Evolutionary conservation across 1,140 invertebrate species (phyloP).

Genomic region (Helicoverpa zea): DNA sequence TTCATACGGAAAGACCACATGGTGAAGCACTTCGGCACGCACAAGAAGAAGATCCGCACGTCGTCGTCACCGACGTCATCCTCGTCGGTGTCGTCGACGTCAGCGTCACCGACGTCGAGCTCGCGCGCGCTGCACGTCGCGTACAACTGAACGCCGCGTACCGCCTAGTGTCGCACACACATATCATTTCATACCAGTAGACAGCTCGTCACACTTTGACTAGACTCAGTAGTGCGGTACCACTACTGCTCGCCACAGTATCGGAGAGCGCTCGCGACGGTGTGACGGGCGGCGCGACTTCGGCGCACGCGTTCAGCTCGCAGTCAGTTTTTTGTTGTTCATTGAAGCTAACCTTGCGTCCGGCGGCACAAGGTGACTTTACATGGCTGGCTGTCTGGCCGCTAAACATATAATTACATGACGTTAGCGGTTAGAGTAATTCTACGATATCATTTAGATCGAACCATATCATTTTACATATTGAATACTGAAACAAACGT

Average conservation of each 20-base stretch:
- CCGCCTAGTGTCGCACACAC: slow-evolving; percentile 60
- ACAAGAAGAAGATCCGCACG: slow-evolving; percentile 86
- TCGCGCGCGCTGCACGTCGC: slow-evolving; percentile 40
- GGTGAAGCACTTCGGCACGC: slow-evolving; percentile 96
- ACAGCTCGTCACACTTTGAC: slow-evolving; percentile 65
- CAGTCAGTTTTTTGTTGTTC: slow-evolving; percentile 79
- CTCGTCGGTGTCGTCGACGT: slow-evolving; percentile 64
- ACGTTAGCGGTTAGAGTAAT: slow-evolving; percentile 76
- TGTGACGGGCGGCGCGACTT: slow-evolving; percentile 61
- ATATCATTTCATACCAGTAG: slow-evolving; percentile 69
- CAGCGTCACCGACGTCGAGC: slow-evolving; percentile 64
- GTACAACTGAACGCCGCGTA: slow-evolving; percentile 37
- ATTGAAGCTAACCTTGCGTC: slow-evolving; percentile 82
- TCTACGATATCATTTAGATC: slow-evolving; percentile 77
- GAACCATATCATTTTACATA: slow-evolving; percentile 83
- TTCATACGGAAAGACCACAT: slow-evolving; percentile 98
- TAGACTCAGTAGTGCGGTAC: slow-evolving; percentile 59
- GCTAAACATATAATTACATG: slow-evolving; percentile 84
- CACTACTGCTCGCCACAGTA: too few species aligned
- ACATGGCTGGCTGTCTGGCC: slow-evolving; percentile 82
- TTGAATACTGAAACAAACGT: slow-evolving; percentile 67
- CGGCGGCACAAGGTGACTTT: slow-evolving; percentile 82
- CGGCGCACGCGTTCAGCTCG: slow-evolving; percentile 67
- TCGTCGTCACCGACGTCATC: slow-evolving; percentile 56
- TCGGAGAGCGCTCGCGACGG: slow-evolving; percentile 18